These are phyloP conservation scores for Periphyllus acericola DNA, from an alignment of 2,888 invertebrate species.

Conservation along the genomic window DNA sequence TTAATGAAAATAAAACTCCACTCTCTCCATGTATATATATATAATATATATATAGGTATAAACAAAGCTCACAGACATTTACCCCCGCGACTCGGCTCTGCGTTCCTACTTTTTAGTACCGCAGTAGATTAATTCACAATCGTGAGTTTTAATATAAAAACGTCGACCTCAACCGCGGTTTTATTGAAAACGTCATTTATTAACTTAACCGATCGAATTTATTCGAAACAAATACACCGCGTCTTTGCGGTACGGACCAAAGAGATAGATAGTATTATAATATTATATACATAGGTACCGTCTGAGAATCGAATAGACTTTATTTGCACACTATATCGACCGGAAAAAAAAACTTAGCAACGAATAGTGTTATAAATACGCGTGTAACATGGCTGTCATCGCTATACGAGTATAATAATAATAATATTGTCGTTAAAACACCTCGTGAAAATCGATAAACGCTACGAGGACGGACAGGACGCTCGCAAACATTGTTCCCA, in stretches of 20 bases:
- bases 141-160: background rate
- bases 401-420: background rate
- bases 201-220: background rate
- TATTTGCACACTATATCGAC: too few relatives aligned
- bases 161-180: background rate
- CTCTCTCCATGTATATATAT: background rate
- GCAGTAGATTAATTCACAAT: background rate
- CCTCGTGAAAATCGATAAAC: conserved; percentile 8
- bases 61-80: too few relatives aligned
- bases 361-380: background rate
- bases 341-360: background rate
- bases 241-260: too few relatives aligned
- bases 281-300: too few relatives aligned
- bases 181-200: background rate
- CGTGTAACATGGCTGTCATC: background rate
- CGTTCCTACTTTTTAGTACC: background rate
- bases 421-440: background rate
- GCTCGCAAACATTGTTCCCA: background rate
- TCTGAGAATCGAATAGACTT: too few relatives aligned
- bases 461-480: background rate
- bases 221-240: background rate
- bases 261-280: too few relatives aligned
- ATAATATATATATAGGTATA: background rate
- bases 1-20: conserved; percentile 48
- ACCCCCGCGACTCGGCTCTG: background rate